These are phyloP conservation scores for Chaetodon auriga DNA, from an alignment of 2,113 vertebrate species.

Conservation along the genomic window DNA sequence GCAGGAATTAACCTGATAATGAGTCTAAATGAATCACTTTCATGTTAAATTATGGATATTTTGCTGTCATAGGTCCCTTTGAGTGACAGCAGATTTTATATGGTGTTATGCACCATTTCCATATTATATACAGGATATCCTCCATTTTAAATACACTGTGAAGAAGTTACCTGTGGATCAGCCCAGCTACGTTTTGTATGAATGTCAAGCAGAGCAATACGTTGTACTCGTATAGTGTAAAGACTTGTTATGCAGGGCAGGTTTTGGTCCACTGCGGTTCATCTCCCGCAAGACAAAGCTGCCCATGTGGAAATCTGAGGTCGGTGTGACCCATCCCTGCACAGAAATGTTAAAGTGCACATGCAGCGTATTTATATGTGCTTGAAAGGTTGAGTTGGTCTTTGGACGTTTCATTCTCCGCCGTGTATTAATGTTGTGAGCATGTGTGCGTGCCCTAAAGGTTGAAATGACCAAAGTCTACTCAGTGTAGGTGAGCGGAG, in stretches of 20 bases:
- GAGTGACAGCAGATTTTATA: background rate
- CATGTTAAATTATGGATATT: constrained; percentile 20
- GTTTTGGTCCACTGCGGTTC: background rate
- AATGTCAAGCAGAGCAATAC: background rate
- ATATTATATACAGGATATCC: background rate
- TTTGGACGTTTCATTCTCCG: background rate
- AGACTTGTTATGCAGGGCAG: background rate
- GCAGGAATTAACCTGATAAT: constrained; percentile 36
- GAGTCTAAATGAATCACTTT: constrained; percentile 31
- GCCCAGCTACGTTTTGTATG: background rate
- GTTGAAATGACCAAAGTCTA: constrained; percentile 33
- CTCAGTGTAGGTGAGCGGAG: background rate
- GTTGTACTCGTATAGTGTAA: background rate
- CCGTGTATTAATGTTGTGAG: background rate
- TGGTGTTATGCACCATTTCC: background rate
- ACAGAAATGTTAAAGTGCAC: background rate
- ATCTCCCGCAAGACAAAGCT: background rate
- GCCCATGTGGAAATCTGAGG: background rate
- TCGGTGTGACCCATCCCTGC: background rate
- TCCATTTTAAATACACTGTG: background rate
- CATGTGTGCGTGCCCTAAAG: background rate
- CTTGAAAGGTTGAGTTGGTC: background rate
- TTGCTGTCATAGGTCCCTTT: background rate
- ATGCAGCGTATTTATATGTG: background rate
- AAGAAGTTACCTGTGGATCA: background rate